Percentiles rank a stretch among this genome's conserved stretches.
Evolutionary conservation across 1,140 invertebrate species (phyloP).

Genomic region (Drosophila takahashii): DNA sequence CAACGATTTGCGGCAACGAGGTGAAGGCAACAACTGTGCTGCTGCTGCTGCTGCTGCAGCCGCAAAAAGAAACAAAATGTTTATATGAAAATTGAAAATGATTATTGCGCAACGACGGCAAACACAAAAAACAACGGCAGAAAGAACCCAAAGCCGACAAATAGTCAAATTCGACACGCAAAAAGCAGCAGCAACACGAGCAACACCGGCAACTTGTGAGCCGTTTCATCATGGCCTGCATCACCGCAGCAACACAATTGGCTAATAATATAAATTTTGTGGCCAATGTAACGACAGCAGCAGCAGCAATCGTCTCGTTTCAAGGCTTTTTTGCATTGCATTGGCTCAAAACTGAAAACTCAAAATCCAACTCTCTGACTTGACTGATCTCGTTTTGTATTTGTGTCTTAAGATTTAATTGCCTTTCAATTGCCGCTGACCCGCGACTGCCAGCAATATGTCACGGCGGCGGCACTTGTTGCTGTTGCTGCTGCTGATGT

Average conservation of each 20-base stretch:
- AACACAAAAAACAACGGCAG: slow-evolving; percentile 29
- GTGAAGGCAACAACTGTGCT: slow-evolving; percentile 65
- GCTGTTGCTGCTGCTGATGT: slow-evolving; percentile 24
- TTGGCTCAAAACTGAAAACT: neutral
- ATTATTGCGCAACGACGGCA: slow-evolving; percentile 67
- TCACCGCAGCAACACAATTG: slow-evolving; percentile 73
- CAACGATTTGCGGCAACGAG: slow-evolving; percentile 80
- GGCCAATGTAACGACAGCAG: slow-evolving; percentile 54
- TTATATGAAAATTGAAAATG: slow-evolving; percentile 83
- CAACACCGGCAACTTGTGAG: slow-evolving; percentile 32
- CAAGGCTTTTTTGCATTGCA: slow-evolving; percentile 44
- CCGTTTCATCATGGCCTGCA: slow-evolving; percentile 67
- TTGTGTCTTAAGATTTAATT: slow-evolving; percentile 57
- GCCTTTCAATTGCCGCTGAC: slow-evolving; percentile 72
- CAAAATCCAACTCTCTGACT: slow-evolving; percentile 31
- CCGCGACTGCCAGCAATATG: slow-evolving; percentile 60
- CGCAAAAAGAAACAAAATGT: slow-evolving; percentile 60
- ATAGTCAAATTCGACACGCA: slow-evolving; percentile 78
- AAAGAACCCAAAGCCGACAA: slow-evolving; percentile 52
- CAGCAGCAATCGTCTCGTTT: slow-evolving; percentile 37
- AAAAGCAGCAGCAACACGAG: slow-evolving; percentile 53
- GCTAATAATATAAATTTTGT: slow-evolving; percentile 80
- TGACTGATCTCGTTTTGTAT: slow-evolving; percentile 48
- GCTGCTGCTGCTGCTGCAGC: slow-evolving; percentile 8
- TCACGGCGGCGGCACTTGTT: slow-evolving; percentile 59